These are phyloP conservation scores for Eurystomus gularis DNA, from an alignment of 2,113 vertebrate species.

Conservation along the genomic window DNA sequence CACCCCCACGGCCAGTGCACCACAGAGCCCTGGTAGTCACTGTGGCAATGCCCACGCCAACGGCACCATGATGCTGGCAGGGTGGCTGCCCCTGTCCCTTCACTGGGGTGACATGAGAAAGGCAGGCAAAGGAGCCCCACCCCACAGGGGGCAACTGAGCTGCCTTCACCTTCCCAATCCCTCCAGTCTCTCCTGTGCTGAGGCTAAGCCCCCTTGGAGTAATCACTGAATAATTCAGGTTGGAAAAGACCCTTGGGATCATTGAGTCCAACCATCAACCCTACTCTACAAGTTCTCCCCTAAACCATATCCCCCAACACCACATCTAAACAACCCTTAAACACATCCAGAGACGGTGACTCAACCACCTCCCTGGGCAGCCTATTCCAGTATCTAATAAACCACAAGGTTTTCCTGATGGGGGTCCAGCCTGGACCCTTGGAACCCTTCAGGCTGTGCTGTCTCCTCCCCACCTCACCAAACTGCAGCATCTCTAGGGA, in stretches of 20 bases:
- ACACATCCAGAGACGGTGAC: too few species aligned
- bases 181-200: fast-evolving
- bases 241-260: too few species aligned
- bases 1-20: too few species aligned
- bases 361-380: too few species aligned
- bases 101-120: not conserved
- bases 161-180: not conserved
- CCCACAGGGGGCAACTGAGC: not conserved
- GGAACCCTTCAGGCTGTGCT: fast-evolving
- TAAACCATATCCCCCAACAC: too few species aligned
- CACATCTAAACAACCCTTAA: too few species aligned
- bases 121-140: not conserved
- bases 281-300: too few species aligned
- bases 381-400: too few species aligned
- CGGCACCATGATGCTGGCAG: not conserved
- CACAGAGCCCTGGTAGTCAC: too few species aligned
- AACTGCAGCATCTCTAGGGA: not conserved
- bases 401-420: not conserved
- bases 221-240: too few species aligned
- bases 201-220: not conserved
- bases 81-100: not conserved
- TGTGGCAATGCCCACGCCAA: too few species aligned
- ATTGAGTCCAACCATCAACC: too few species aligned
- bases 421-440: not conserved
- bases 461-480: not conserved